phyloP scores from a whole-genome alignment of 2,888 invertebrate species.

The Drosophila antonietae region DNA sequence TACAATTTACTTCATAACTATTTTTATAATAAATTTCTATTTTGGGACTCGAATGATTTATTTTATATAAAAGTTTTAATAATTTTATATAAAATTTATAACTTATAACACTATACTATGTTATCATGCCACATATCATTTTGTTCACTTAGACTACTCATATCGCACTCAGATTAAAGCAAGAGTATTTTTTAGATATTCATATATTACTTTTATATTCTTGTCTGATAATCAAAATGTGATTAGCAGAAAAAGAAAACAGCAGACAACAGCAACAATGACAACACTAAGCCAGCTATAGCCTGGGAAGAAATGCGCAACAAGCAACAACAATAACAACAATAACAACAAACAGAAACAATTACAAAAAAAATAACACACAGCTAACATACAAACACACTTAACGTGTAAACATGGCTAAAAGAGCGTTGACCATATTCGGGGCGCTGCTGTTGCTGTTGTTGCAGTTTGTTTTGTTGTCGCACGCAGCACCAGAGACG shows the following conservation, averaged over 20 bases:
- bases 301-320: slow-evolving; percentile 65
- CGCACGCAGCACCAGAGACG: slow-evolving; percentile 63
- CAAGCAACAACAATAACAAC: slow-evolving; percentile 19
- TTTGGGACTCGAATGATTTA: no score
- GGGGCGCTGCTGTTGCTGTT: slow-evolving; percentile 50
- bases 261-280: slow-evolving; percentile 35
- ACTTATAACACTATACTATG: no score
- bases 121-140: neutral
- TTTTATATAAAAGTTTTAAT: no score
- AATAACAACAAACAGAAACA: slow-evolving; percentile 24
- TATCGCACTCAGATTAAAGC: neutral
- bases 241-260: slow-evolving; percentile 68
- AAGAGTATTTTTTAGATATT: slow-evolving; percentile 29
- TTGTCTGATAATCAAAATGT: slow-evolving; percentile 74
- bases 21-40: no score
- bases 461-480: slow-evolving; percentile 52
- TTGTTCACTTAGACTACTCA: neutral
- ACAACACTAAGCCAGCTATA: slow-evolving; percentile 37
- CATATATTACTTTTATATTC: slow-evolving; percentile 40
- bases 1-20: no score
- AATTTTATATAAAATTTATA: no score
- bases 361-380: slow-evolving; percentile 4
- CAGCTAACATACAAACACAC: slow-evolving; percentile 77
- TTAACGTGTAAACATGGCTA: slow-evolving; percentile 79
- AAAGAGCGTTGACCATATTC: slow-evolving; percentile 80